phyloP scores from a whole-genome alignment of 2,113 vertebrate species.

The Etheostoma spectabile region DNA sequence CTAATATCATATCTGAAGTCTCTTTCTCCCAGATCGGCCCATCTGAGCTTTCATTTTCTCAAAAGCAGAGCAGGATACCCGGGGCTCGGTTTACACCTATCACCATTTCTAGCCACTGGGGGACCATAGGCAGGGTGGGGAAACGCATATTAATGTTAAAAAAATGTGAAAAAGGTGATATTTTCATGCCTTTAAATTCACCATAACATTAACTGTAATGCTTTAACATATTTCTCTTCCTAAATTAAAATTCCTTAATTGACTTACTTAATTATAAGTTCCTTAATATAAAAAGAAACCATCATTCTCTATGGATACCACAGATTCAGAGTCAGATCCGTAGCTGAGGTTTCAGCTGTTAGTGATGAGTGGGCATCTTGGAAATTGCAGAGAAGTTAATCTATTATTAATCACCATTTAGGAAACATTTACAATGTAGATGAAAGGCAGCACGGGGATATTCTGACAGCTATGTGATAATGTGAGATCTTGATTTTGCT shows the following conservation, averaged over 20 bases:
- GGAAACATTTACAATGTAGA: slow-evolving; percentile 57
- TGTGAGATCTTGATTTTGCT: slow-evolving; percentile 34
- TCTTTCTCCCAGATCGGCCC: too few species aligned
- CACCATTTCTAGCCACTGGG: too few species aligned
- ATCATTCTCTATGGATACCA: not conserved
- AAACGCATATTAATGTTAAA: too few species aligned
- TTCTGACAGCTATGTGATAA: slow-evolving; percentile 52
- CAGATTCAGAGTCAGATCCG: slow-evolving; percentile 15
- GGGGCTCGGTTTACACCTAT: too few species aligned
- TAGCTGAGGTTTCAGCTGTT: slow-evolving; percentile 51
- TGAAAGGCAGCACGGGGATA: slow-evolving; percentile 36
- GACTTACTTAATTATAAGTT: not conserved
- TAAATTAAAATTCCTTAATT: not conserved
- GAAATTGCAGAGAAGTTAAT: slow-evolving; percentile 74
- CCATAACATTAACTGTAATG: not conserved
- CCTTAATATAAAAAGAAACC: not conserved
- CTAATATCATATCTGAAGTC: too few species aligned
- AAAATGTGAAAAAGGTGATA: too few species aligned
- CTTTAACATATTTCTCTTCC: not conserved
- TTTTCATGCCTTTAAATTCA: not conserved
- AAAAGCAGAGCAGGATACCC: too few species aligned
- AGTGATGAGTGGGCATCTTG: slow-evolving; percentile 64
- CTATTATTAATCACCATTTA: slow-evolving; percentile 81
- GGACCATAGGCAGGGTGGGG: too few species aligned
- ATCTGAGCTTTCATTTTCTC: too few species aligned